phyloP scores from a whole-genome alignment of 30 jellyfish, hydroid and myxozoan genomes.

The Aurelia coerulea region DNA sequence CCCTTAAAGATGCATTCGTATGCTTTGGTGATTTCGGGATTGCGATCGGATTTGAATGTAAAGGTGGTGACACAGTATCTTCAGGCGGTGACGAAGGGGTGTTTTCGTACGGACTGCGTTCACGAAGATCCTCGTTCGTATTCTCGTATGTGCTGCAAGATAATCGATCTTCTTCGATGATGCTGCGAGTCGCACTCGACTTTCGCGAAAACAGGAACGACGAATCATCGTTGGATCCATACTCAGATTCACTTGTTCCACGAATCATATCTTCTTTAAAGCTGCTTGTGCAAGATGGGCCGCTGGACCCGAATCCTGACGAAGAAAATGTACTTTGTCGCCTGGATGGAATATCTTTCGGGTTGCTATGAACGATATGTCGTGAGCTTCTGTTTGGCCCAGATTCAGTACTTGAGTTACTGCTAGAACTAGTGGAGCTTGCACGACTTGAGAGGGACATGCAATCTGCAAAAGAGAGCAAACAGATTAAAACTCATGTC shows the following conservation, averaged over 20 bases:
- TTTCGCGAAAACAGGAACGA: slow-evolving; percentile 12
- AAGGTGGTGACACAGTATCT: neutral
- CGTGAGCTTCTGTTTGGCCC: slow-evolving; percentile 4
- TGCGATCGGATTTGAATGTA: slow-evolving; percentile 49
- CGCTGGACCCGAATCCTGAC: slow-evolving; percentile 69
- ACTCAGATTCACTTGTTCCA: slow-evolving; percentile 43
- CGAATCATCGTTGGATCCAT: slow-evolving; percentile 51
- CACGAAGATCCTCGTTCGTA: neutral
- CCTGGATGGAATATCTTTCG: slow-evolving; percentile 46
- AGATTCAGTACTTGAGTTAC: slow-evolving; percentile 61
- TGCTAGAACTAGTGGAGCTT: slow-evolving; percentile 73
- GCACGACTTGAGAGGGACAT: slow-evolving; percentile 60
- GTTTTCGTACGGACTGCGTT: slow-evolving; percentile 21
- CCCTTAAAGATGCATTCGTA: neutral
- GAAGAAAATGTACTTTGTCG: slow-evolving; percentile 63
- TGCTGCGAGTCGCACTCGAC: slow-evolving; percentile 11
- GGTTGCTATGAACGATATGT: slow-evolving; percentile 33
- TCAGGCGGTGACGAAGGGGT: neutral
- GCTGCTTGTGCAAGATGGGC: slow-evolving; percentile 65
- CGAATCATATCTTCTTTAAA: slow-evolving; percentile 50
- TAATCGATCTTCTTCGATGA: slow-evolving; percentile 20
- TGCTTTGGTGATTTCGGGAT: slow-evolving; percentile 35
- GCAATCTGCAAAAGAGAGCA: slow-evolving; percentile 17
- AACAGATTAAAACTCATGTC: neutral
- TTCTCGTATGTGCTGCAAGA: slow-evolving; percentile 51